Conservation (phyloP, 2,888 invertebrate species). For the Lasioglossum leucozonium region DNA sequence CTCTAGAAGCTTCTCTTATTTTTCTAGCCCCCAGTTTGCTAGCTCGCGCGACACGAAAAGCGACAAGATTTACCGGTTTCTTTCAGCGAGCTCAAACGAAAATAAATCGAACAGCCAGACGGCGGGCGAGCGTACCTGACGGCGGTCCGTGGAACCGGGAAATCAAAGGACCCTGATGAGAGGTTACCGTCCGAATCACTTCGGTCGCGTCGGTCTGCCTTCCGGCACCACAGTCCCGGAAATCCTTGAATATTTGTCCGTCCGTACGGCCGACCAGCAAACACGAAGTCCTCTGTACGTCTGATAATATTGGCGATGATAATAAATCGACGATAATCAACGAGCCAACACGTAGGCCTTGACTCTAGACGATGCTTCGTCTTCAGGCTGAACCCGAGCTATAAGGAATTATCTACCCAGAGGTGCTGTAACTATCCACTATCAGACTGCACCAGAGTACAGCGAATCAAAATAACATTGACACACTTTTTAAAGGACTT, state of each 20-base stretch:
- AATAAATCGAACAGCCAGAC: constrained; percentile 46
- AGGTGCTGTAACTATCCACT: neutral
- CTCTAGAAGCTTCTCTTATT: constrained; percentile 29
- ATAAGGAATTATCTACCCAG: neutral
- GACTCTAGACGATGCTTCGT: neutral
- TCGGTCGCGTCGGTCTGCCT: constrained; percentile 3
- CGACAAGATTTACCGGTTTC: constrained; percentile 50
- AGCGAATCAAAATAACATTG: too few species aligned
- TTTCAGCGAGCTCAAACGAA: constrained; percentile 33
- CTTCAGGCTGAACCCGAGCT: neutral
- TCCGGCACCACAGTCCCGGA: neutral
- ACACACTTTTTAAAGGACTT: too few species aligned
- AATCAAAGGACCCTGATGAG: constrained; percentile 49
- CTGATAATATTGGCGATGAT: constrained; percentile 7
- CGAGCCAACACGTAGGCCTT: neutral
- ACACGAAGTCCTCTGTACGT: neutral
- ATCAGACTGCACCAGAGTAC: too few species aligned
- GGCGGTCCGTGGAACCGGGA: constrained; percentile 20
- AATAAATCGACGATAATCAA: constrained; percentile 1
- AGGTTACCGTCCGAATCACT: constrained; percentile 37
- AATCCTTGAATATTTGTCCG: neutral
- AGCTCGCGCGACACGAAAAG: constrained; percentile 21
- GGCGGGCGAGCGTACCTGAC: neutral
- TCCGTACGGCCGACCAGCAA: too few species aligned
- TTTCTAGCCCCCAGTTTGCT: constrained; percentile 32